Evolutionary conservation across 2,113 vertebrate species (phyloP).

Genomic region (Psophia crepitans): DNA sequence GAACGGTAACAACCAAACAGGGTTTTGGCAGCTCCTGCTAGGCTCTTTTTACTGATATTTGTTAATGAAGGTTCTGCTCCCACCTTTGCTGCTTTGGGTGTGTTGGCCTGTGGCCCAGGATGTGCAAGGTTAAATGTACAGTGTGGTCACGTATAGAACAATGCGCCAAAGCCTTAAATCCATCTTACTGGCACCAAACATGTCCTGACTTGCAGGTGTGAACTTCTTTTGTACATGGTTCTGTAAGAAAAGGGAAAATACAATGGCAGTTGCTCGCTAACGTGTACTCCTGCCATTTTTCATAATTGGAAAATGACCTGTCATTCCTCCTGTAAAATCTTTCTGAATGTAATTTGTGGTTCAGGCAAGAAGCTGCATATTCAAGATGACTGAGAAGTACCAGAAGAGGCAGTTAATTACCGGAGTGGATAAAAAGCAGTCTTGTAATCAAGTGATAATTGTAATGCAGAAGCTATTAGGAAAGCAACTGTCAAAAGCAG

Average conservation of each 20-base stretch:
- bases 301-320: not conserved
- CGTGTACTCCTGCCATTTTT: not conserved
- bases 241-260: not conserved
- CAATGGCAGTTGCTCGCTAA: not conserved
- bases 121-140: not conserved
- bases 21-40: not conserved
- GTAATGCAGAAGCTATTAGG: not conserved
- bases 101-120: not conserved
- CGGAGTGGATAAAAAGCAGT: not conserved
- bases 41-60: not conserved
- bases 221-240: not conserved
- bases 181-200: not conserved
- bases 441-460: not conserved
- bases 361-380: not conserved
- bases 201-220: not conserved
- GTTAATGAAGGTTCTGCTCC: not conserved
- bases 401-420: constrained; percentile 15
- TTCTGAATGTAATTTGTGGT: not conserved
- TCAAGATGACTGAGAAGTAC: not conserved
- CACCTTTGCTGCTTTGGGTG: not conserved
- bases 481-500: not conserved
- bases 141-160: not conserved
- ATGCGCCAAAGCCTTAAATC: not conserved
- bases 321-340: not conserved
- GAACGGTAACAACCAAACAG: not conserved